Percentiles rank a stretch among this genome's conserved stretches.
phyloP scores from a whole-genome alignment of 2,888 invertebrate species.

The Morinoia aosen region DNA sequence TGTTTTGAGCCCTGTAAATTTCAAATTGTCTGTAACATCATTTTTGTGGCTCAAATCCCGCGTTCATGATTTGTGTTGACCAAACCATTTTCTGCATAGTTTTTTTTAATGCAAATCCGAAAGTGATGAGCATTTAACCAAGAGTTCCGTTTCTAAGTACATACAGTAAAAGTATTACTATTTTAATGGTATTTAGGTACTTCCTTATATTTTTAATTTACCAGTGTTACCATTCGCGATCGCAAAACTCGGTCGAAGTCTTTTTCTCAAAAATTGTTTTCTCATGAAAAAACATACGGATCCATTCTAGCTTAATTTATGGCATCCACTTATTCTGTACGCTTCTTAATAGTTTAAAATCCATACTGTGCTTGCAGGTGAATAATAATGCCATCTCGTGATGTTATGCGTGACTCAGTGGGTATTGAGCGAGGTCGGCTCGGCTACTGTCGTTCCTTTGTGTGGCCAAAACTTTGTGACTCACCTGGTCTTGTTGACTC shows the following conservation, averaged over 20 bases:
- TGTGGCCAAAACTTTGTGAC: constrained; percentile 2
- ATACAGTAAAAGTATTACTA: neutral
- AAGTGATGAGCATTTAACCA: too few relatives aligned
- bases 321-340: neutral
- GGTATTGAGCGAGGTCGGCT: neutral
- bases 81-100: too few relatives aligned
- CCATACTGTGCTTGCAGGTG: neutral
- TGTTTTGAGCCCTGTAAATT: too few relatives aligned
- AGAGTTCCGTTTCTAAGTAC: too few relatives aligned
- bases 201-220: neutral
- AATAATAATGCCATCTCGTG: neutral
- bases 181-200: neutral
- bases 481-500: neutral
- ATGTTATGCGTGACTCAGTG: neutral
- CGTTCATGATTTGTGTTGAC: too few relatives aligned
- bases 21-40: too few relatives aligned
- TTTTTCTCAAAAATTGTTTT: neutral
- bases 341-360: neutral
- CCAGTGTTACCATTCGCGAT: neutral
- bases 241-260: neutral
- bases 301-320: neutral
- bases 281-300: neutral
- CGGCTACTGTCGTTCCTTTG: neutral
- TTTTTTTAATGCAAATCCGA: too few relatives aligned
- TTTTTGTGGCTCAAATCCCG: too few relatives aligned